Base-by-base conservation (phyloP, 64 coral and sea anemone genomes). In the Pocillopora verrucosa region DNA sequence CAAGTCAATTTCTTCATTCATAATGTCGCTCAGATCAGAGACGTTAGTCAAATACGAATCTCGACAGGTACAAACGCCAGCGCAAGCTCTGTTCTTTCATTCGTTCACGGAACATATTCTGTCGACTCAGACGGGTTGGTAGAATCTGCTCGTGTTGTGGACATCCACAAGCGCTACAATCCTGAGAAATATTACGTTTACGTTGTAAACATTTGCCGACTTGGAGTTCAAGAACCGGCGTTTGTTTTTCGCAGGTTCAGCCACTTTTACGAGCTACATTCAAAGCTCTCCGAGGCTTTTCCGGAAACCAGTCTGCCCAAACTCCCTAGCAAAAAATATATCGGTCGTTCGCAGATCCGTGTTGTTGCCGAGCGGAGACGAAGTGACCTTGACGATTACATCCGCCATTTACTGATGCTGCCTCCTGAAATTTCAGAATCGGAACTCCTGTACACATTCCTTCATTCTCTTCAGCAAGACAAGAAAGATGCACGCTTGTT, bases 1-100 rank as follows among this genome's bases (percentile, higher is more conserved):
- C 95, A 97, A 77, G 94, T 99, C 9, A 99, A 99, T 76, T 99
- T 99, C 75, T 99, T 99, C 64, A 95, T 99, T 64, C 97, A 99
- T 80, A 99, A 99, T 26, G 94, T 99, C 13, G 97, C 97, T 58
- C 97, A 99, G 79, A 93, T 99, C 58, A 91, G 95, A 13, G 95
- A 97, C 16, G 88, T 93, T 14, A 93, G 88, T 45, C 97, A 92
- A 58, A 77, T 93, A 60, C 95, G 83, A 51, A 61, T 89, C 36
- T 88, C 90, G 61, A 60, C 57, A 16, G 67, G 67, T 16, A 41
- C 19, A 6, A 93, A 92, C 5, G 34, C 88, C 11, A 36, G 57
- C 1, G 14, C 64, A 56, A 80, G 87, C 13, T 91, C 97, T 22
- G 84, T 99, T 30, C 88, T 99, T 15, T 91, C 97, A 2, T 99